phyloP scores from a whole-genome alignment of 2,888 invertebrate genomes.

The Ormyrus pomaceus region DNA sequence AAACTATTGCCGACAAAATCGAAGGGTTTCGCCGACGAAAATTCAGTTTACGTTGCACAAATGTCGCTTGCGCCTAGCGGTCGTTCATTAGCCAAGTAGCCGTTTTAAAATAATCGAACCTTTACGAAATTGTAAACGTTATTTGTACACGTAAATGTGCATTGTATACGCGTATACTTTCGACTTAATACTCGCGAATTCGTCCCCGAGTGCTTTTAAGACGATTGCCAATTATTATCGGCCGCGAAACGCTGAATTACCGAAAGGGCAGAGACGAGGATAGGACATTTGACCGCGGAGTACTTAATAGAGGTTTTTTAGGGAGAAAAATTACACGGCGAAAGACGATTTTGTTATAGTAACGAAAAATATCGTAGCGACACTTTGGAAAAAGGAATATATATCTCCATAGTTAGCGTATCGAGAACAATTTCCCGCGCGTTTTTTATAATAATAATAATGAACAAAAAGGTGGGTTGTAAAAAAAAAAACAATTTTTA shows the following conservation, averaged over 20 bases:
- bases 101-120: constrained; percentile 10
- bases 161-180: constrained; percentile 44
- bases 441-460: constrained; percentile 30
- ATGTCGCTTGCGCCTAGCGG: constrained; percentile 40
- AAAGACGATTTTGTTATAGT: constrained; percentile 44
- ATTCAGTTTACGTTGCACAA: constrained; percentile 28
- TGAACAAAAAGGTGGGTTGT: not conserved
- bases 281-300: not conserved
- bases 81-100: constrained; percentile 36
- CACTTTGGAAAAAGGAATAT: not conserved
- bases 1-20: too few relatives aligned
- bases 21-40: too few relatives aligned
- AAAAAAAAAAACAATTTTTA: constrained; percentile 42
- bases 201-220: constrained; percentile 40
- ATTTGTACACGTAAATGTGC: constrained; percentile 39
- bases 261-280: not conserved
- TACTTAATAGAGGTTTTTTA: too few relatives aligned
- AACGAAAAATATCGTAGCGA: constrained; percentile 27
- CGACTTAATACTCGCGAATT: constrained; percentile 42
- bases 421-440: not conserved
- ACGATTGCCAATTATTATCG: constrained; percentile 20
- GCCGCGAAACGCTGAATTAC: not conserved
- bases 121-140: constrained; percentile 22
- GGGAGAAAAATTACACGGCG: not conserved
- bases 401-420: constrained; percentile 29